Percentiles rank a stretch among this genome's conserved stretches.
Conservation (phyloP, 2,113 vertebrate genomes). For the Emydura subglobosa region DNA sequence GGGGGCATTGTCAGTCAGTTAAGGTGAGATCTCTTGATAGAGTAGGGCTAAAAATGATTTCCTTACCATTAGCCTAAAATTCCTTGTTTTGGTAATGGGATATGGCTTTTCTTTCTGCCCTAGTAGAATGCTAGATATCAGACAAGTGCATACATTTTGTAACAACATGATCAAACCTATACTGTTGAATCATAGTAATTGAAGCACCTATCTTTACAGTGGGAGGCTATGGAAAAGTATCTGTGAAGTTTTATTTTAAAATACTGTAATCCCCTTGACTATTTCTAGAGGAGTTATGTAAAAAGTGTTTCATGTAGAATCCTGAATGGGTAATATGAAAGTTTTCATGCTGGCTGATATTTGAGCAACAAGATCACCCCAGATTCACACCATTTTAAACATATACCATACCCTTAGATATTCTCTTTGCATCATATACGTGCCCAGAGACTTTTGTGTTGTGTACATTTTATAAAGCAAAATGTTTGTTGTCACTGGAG, state of each 20-base stretch:
- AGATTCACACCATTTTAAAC: rapidly evolving
- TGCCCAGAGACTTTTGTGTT: background rate
- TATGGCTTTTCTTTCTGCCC: background rate
- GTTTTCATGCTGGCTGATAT: background rate
- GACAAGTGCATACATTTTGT: background rate
- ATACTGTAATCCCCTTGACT: background rate
- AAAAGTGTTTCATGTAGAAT: background rate
- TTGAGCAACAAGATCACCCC: background rate
- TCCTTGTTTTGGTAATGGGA: background rate
- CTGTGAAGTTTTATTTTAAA: background rate
- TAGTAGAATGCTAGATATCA: background rate
- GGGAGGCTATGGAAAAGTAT: background rate
- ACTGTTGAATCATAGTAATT: background rate
- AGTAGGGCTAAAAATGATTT: background rate
- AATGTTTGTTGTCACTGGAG: background rate
- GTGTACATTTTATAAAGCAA: background rate
- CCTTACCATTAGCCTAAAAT: background rate
- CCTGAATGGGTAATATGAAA: background rate
- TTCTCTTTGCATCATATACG: rapidly evolving
- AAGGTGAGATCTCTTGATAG: background rate
- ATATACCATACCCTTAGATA: background rate
- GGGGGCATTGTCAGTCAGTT: background rate
- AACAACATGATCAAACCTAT: background rate
- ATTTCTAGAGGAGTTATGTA: background rate
- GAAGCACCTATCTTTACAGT: background rate